Percentiles rank a stretch among this genome's conserved stretches.
These are phyloP conservation scores for Branchipolynoe longqiensis DNA, from an alignment of 2,888 invertebrate species.

Conservation along the genomic window DNA sequence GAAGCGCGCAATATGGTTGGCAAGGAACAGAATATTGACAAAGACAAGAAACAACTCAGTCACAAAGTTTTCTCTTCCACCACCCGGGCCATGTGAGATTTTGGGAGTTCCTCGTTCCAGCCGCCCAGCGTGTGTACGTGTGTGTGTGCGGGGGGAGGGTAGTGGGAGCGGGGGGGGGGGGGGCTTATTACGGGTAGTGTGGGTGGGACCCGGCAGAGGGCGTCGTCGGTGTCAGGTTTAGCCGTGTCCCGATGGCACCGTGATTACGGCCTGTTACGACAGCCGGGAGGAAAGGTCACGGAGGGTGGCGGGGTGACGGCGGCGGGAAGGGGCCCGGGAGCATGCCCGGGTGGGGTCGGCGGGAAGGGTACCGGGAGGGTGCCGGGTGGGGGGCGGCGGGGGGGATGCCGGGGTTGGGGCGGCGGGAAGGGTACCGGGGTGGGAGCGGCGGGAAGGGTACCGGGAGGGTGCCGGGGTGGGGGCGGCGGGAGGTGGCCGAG, in stretches of 20 bases:
- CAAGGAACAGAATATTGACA: too few species aligned
- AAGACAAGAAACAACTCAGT: too few species aligned
- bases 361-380: constrained; percentile 3
- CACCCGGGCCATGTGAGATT: too few species aligned
- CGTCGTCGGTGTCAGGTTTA: constrained; percentile 49
- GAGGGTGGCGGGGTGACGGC: background rate
- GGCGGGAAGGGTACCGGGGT: background rate
- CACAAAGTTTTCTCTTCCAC: too few species aligned
- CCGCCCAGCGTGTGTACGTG: background rate
- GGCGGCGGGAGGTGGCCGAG: too few species aligned
- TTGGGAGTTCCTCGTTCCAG: constrained; percentile 1
- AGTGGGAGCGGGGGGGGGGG: too few species aligned
- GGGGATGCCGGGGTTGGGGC: background rate
- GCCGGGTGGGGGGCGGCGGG: constrained; percentile 7
- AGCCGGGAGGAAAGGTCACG: constrained; percentile 41
- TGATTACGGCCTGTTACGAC: constrained; percentile 56
- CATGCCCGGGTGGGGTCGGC: constrained; percentile 6
- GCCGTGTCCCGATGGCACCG: constrained; percentile 15
- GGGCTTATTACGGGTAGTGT: background rate
- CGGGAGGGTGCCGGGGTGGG: background rate
- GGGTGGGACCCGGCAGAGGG: constrained; percentile 23
- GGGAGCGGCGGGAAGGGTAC: background rate
- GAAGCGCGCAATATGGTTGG: too few species aligned
- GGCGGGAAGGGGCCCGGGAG: background rate
- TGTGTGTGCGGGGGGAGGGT: background rate